Conservation (phyloP, 2,797 vertebrate species). For the Rhinatrema bivittatum region DNA sequence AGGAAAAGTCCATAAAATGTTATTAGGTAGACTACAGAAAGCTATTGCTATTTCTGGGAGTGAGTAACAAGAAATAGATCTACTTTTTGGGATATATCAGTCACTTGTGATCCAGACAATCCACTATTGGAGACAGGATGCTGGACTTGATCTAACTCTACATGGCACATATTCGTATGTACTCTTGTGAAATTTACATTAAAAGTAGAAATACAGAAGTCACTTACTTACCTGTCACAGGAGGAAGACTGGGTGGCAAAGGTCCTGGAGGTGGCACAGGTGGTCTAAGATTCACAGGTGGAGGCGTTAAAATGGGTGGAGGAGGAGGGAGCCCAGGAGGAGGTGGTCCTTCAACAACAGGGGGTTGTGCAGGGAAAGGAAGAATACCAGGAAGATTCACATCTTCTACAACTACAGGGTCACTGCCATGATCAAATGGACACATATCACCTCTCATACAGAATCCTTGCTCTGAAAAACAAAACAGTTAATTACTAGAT, state of each 20-base stretch:
- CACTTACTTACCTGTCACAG: constrained; percentile 77
- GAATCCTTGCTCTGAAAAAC: constrained; percentile 85
- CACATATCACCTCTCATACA: constrained; percentile 97
- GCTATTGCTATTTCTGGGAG: no score
- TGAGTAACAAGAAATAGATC: no score
- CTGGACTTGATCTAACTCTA: no score
- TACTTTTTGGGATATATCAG: no score
- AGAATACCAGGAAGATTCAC: constrained; percentile 90
- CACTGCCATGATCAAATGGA: constrained; percentile 92
- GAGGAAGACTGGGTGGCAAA: constrained; percentile 88
- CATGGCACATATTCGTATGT: no score
- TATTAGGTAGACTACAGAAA: no score
- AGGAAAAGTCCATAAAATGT: no score
- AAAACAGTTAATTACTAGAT: constrained; percentile 3
- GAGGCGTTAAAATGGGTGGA: constrained; percentile 80
- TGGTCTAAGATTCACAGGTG: constrained; percentile 85
- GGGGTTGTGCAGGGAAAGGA: constrained; percentile 88
- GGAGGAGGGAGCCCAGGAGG: constrained; percentile 86
- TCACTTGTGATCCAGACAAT: no score
- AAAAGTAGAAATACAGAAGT: no score
- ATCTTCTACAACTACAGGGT: constrained; percentile 95
- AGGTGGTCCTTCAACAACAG: constrained; percentile 79
- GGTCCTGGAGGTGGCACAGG: constrained; percentile 84
- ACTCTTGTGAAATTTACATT: no score
- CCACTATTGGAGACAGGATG: no score